Evolutionary conservation across 2,888 invertebrate species (phyloP), one percentile per base, ranked within the genome.

Genomic region (Diaphora mendica): DNA sequence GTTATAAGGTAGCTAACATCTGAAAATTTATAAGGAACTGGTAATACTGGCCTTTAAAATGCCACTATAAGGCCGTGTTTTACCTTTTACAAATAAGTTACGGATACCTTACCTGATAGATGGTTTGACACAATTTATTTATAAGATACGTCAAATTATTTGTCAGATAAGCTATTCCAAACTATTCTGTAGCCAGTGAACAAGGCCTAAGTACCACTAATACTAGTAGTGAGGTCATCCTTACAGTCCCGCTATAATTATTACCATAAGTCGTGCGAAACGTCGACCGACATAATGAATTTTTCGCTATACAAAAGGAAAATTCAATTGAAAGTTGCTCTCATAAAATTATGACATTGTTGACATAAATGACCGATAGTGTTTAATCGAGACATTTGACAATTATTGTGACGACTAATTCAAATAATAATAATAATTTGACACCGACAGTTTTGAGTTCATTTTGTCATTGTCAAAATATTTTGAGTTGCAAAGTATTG

Each of bases 201-300:
- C 35, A 39, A 9, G 2, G 9, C 39, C 51, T 33, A 23, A 62
- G 51, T 51, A n/a, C n/a, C 59, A 68, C 8, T 39, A 15, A 2
- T 35, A 20, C 23, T 48, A 55, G 2, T 42, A 26, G 20, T 59
- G 59, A 64, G 62, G 59, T 44, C 48, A 64, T 48, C 33, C 42
- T 68, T 68, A 71, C 59, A 67, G 30, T n/a, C 33, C 42, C 26
- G 11, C 66, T 23, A 9, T 62, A 72, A 72, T 72, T 72, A 72
- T 39, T 39, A 23, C 17, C 11, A 64, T 42, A 64, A 62, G 68
- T 72, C 72, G 68, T 64, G 72, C 72, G 68, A 64, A 72, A 64
- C 68, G 13, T 64, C 35, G 68, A 35, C 48, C 35, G 68, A 35
- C 48, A 39, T 39, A 72, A 72, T 72, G 48, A 59, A 48, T 59